Conservation (phyloP, 2,888 invertebrate species). For the Scrobipalpa atriplicella region DNA sequence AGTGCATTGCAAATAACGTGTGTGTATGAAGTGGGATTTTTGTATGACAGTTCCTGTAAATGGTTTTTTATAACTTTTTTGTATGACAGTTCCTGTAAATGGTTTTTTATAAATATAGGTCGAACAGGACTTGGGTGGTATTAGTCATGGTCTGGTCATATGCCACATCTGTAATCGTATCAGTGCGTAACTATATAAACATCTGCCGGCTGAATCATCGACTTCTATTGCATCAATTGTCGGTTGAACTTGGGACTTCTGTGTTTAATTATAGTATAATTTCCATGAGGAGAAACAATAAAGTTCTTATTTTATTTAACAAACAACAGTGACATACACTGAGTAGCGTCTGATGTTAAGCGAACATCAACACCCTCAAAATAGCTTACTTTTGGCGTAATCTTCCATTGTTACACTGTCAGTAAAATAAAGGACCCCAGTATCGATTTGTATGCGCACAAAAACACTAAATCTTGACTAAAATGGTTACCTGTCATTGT, state of each 20-base stretch:
- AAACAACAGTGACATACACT: no score
- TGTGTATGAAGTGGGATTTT: neutral
- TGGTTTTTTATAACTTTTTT: constrained; percentile 6
- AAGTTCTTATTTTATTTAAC: neutral
- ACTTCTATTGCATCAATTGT: constrained; percentile 22
- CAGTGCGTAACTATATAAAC: constrained; percentile 34
- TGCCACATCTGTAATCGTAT: constrained; percentile 16
- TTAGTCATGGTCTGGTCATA: constrained; percentile 11
- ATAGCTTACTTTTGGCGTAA: no score
- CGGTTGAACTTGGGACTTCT: constrained; percentile 7
- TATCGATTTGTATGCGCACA: no score
- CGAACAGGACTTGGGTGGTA: neutral
- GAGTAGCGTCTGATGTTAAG: no score
- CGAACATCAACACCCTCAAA: no score
- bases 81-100: constrained; percentile 13
- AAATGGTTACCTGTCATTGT: no score
- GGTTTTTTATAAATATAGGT: constrained; percentile 14
- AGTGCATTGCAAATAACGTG: constrained; percentile 19
- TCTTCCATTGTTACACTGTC: no score
- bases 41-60: constrained; percentile 6
- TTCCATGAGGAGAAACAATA: neutral
- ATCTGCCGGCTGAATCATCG: constrained; percentile 43
- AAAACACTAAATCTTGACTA: no score
- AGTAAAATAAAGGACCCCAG: no score
- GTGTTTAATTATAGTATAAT: constrained; percentile 6